Percentiles rank a stretch among this genome's conserved stretches.
These are phyloP conservation scores for Idaea dimidiata DNA, from an alignment of 2,888 invertebrate species.

Conservation along the genomic window DNA sequence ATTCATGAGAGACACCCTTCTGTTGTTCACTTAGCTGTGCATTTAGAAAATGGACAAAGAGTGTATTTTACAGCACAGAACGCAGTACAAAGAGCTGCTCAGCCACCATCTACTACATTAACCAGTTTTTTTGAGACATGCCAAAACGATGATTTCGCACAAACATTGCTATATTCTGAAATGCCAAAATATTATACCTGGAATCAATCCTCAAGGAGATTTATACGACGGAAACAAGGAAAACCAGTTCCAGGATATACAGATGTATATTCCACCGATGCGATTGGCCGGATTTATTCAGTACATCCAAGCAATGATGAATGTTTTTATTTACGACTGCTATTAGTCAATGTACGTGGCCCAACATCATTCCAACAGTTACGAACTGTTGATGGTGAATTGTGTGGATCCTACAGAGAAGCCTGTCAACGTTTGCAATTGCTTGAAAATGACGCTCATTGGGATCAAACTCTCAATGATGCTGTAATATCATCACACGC, in stretches of 20 bases:
- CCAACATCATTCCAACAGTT: constrained; percentile 22
- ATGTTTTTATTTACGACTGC: constrained; percentile 17
- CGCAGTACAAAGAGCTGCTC: constrained; percentile 10
- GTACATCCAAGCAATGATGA: constrained; percentile 19
- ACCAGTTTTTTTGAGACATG: constrained; percentile 16
- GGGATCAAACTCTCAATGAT: constrained; percentile 12
- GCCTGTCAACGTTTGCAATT: constrained; percentile 20
- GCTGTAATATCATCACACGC: constrained; percentile 12
- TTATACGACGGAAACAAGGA: constrained; percentile 16
- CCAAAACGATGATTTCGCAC: constrained; percentile 15
- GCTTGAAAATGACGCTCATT: constrained; percentile 20
- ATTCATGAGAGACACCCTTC: too few species aligned
- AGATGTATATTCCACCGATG: constrained; percentile 16
- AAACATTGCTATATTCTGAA: constrained; percentile 15
- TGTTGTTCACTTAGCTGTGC: too few species aligned
- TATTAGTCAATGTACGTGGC: constrained; percentile 21
- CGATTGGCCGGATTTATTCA: constrained; percentile 15
- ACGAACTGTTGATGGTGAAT: constrained; percentile 20
- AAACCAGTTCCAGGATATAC: constrained; percentile 9
- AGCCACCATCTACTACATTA: constrained; percentile 14
- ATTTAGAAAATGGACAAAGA: too few species aligned
- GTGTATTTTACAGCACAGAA: constrained; percentile 8
- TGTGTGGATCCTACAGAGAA: constrained; percentile 20
- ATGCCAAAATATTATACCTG: constrained; percentile 18
- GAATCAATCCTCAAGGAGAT: constrained; percentile 15